Percentiles rank a stretch among this genome's conserved stretches.
Evolutionary conservation across 1,140 invertebrate genomes (phyloP).

Genomic region (Drosophila quadrilineata): DNA sequence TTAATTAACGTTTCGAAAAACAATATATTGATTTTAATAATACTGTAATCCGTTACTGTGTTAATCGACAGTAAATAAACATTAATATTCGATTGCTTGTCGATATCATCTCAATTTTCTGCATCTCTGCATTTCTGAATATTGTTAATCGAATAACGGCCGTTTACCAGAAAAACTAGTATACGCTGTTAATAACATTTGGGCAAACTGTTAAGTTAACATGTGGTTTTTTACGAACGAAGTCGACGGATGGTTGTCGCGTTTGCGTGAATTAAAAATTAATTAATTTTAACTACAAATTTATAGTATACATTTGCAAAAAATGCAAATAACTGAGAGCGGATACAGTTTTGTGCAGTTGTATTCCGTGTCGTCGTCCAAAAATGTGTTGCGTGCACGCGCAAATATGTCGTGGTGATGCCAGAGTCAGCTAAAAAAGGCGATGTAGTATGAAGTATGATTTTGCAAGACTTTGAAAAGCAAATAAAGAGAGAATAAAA

Average conservation of each 20-base stretch:
- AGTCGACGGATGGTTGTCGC: constrained; percentile 42
- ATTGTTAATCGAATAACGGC: too few relatives aligned
- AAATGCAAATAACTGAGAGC: constrained; percentile 44
- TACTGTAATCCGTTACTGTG: too few relatives aligned
- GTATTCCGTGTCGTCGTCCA: constrained; percentile 26
- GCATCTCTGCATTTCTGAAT: too few relatives aligned
- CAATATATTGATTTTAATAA: too few relatives aligned
- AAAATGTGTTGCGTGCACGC: constrained; percentile 49
- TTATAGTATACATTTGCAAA: constrained; percentile 47
- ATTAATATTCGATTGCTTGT: too few relatives aligned
- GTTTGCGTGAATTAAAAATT: constrained; percentile 63
- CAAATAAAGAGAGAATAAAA: constrained; percentile 38
- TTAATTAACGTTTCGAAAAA: too few relatives aligned
- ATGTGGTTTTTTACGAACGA: constrained; percentile 28
- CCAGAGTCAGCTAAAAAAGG: constrained; percentile 62
- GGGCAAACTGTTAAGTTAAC: constrained; percentile 1
- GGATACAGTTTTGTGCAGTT: constrained; percentile 42
- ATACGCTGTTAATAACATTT: constrained; percentile 6
- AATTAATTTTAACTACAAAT: constrained; percentile 59
- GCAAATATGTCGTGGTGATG: constrained; percentile 45
- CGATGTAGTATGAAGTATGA: constrained; percentile 70
- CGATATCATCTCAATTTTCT: too few relatives aligned
- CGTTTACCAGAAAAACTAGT: not conserved
- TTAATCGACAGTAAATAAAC: too few relatives aligned
- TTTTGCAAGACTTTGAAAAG: constrained; percentile 68